Evolutionary conservation across 2,888 invertebrate genomes (phyloP).

Genomic region (Leptopilina drosophilae): DNA sequence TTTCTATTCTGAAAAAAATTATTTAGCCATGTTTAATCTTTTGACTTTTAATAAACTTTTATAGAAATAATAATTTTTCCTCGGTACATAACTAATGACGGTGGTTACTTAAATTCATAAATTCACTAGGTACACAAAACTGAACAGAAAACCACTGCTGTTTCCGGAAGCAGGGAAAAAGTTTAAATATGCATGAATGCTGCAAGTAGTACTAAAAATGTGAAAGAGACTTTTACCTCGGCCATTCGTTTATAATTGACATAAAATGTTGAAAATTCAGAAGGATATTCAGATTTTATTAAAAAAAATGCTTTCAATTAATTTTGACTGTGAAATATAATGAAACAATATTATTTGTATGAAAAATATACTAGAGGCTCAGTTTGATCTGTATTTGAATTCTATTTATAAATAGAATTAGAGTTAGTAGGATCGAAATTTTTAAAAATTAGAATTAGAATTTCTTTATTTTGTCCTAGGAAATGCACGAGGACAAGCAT

Average conservation of each 20-base stretch:
- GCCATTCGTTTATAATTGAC: constrained; percentile 18
- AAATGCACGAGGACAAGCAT: no score
- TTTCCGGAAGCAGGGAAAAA: constrained; percentile 21
- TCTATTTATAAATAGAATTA: neutral
- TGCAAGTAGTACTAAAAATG: constrained; percentile 18
- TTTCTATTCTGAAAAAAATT: no score
- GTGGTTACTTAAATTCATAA: neutral
- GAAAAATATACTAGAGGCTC: no score
- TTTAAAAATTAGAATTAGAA: no score
- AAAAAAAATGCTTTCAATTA: neutral
- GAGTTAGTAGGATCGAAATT: no score
- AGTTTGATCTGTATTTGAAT: no score
- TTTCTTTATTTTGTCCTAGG: no score
- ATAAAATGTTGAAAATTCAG: neutral
- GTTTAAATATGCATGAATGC: constrained; percentile 18
- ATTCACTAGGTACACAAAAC: neutral
- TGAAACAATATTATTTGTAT: no score
- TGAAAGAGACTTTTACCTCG: constrained; percentile 1
- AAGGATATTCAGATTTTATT: neutral
- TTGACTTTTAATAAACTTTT: no score
- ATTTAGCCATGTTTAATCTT: no score
- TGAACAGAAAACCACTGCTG: neutral
- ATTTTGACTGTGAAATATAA: neutral
- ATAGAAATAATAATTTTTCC: neutral
- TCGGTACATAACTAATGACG: neutral